A percentile compares a stretch with the other conserved stretches of the same genome.
Evolutionary conservation across 2,113 vertebrate genomes (phyloP).

Genomic region (Oriolus oriolus): DNA sequence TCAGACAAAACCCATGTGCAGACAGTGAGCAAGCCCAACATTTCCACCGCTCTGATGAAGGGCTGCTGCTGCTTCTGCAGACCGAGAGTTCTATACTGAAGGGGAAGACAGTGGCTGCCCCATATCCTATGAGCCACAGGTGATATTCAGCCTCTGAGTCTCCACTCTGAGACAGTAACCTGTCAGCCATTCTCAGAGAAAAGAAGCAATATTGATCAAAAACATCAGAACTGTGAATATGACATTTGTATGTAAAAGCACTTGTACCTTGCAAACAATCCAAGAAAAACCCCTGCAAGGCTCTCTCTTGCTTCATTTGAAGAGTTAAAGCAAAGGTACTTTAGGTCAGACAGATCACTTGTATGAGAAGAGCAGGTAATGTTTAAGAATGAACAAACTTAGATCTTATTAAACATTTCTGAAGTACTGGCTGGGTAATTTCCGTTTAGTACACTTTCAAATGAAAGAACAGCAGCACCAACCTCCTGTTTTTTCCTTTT

Average conservation of each 20-base stretch:
- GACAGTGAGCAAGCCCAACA: neutral
- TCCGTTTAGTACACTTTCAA: neutral
- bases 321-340: neutral
- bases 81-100: neutral
- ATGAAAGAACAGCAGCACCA: neutral
- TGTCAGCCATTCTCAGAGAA: neutral
- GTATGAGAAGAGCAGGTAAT: neutral
- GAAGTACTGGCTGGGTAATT: neutral
- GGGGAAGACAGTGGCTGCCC: neutral
- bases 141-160: neutral
- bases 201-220: neutral
- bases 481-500: neutral
- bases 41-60: neutral
- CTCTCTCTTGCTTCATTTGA: neutral
- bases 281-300: neutral
- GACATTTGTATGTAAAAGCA: neutral
- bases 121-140: neutral
- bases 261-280: neutral
- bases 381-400: neutral
- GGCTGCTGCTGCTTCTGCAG: neutral
- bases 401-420: neutral
- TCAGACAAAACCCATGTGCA: neutral
- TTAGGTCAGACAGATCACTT: neutral
- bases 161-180: neutral
- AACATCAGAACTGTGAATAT: neutral